Conservation (phyloP, 2,113 vertebrate species). For the Zootoca vivipara region DNA sequence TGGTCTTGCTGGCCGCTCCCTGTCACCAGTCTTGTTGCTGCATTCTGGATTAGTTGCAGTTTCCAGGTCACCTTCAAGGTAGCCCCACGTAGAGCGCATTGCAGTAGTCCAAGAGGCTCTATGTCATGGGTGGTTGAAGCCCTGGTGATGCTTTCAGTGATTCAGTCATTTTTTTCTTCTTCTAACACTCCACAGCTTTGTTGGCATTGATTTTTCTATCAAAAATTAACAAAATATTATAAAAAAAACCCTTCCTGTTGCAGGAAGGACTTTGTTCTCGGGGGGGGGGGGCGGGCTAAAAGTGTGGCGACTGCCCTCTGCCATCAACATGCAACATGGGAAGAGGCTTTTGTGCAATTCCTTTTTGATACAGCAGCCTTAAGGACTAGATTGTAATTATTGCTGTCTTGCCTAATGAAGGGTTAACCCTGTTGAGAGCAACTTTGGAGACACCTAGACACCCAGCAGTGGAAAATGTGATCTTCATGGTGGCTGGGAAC, state of each 20-base stretch:
- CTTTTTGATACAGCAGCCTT: neutral
- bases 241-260: neutral
- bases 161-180: neutral
- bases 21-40: too few relatives aligned
- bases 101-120: too few relatives aligned
- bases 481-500: conserved; percentile 49
- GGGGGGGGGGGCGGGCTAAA: too few relatives aligned
- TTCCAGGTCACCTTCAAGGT: too few relatives aligned
- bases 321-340: too few relatives aligned
- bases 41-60: too few relatives aligned
- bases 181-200: neutral
- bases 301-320: too few relatives aligned
- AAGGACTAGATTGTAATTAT: neutral
- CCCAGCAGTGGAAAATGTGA: conserved; percentile 5
- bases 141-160: neutral
- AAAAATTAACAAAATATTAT: too few relatives aligned
- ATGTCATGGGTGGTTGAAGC: too few relatives aligned
- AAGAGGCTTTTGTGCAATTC: neutral
- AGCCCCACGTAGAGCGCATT: too few relatives aligned
- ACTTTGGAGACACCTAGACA: neutral
- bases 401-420: neutral
- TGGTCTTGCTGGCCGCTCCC: too few relatives aligned
- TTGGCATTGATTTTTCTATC: too few relatives aligned
- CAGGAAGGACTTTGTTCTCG: neutral
- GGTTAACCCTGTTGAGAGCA: neutral